These are phyloP conservation scores for Mimumesa dahlbomi DNA, from an alignment of 2,888 invertebrate genomes.

Conservation along the genomic window DNA sequence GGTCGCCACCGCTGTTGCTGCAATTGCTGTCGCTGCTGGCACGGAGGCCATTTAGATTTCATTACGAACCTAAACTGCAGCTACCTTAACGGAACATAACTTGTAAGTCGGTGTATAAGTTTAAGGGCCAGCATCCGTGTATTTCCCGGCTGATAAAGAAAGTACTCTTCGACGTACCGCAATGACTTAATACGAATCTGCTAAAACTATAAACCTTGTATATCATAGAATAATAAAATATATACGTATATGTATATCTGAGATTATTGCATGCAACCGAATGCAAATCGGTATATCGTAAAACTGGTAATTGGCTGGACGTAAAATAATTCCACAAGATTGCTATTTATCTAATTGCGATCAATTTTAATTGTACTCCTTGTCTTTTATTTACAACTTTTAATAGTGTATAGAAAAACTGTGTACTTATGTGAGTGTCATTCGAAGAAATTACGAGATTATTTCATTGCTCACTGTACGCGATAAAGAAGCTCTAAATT, in stretches of 20 bases:
- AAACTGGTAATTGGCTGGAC: too few relatives aligned
- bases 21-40: conserved; percentile 31
- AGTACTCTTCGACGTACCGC: conserved; percentile 13
- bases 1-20: conserved; percentile 26
- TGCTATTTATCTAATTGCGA: too few relatives aligned
- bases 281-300: too few relatives aligned
- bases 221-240: too few relatives aligned
- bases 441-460: conserved; percentile 6
- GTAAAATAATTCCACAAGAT: too few relatives aligned
- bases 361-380: too few relatives aligned
- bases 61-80: conserved; percentile 63
- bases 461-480: conserved; percentile 14
- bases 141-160: conserved; percentile 36
- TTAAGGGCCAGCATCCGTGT: conserved; percentile 10
- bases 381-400: too few relatives aligned
- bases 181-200: conserved; percentile 43
- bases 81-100: conserved; percentile 59
- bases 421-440: not conserved
- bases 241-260: too few relatives aligned
- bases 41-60: conserved; percentile 66
- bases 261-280: too few relatives aligned
- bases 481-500: conserved; percentile 58
- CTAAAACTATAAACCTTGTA: too few relatives aligned
- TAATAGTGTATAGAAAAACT: too few relatives aligned
- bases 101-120: conserved; percentile 13